Percentiles rank a stretch among this genome's conserved stretches.
These are phyloP conservation scores for Pithys albifrons DNA, from an alignment of 2,113 vertebrate genomes.

Conservation along the genomic window DNA sequence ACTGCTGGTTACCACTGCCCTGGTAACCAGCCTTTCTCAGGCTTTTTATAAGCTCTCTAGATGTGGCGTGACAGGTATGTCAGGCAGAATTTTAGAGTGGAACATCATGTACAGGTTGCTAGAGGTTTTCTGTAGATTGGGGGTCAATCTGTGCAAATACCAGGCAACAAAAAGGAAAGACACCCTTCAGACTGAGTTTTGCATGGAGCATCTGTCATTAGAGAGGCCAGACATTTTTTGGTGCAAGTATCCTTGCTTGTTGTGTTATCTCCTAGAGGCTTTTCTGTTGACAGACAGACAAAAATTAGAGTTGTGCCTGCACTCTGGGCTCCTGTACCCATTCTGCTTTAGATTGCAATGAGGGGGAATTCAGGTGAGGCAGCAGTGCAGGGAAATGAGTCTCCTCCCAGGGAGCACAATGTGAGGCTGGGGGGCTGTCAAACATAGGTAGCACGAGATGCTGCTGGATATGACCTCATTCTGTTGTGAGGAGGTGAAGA, in stretches of 20 bases:
- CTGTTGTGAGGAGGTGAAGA: not conserved
- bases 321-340: not conserved
- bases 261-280: not conserved
- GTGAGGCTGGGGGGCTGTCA: not conserved
- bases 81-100: not conserved
- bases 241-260: not conserved
- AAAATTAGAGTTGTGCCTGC: not conserved
- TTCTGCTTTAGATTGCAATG: not conserved
- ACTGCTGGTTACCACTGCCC: not conserved
- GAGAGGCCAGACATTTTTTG: not conserved
- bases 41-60: not conserved
- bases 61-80: not conserved
- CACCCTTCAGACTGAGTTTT: not conserved
- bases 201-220: not conserved
- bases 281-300: not conserved
- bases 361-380: not conserved
- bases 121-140: not conserved
- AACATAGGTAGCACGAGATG: not conserved
- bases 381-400: not conserved
- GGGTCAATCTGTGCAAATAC: not conserved
- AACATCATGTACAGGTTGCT: not conserved
- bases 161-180: not conserved
- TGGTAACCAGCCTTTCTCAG: not conserved
- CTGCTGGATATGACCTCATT: not conserved
- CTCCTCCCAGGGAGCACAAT: not conserved